phyloP scores from a whole-genome alignment of 2,888 invertebrate species.

The Chrysopilus asiliformis region DNA sequence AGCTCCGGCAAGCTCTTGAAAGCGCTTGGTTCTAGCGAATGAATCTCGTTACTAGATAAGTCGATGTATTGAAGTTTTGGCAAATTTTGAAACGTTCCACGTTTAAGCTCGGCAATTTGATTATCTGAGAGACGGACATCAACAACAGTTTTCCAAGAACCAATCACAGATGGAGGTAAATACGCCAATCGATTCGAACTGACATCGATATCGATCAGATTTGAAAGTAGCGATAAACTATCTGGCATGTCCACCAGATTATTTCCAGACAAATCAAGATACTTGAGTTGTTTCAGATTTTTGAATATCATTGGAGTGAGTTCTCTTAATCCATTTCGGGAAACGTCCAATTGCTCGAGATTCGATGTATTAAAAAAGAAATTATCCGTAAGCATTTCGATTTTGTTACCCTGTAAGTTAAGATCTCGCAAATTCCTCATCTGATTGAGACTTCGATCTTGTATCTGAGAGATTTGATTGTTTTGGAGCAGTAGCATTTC shows the following conservation, averaged over 20 bases:
- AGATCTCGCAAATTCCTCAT: conserved; percentile 52
- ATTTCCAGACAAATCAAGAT: conserved; percentile 66
- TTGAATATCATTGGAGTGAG: conserved; percentile 51
- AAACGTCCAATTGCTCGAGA: conserved; percentile 55
- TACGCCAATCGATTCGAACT: conserved; percentile 62
- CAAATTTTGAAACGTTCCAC: conserved; percentile 58
- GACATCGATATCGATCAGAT: conserved; percentile 58
- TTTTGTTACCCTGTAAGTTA: conserved; percentile 61
- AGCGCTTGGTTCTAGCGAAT: conserved; percentile 57
- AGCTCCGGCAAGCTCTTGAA: conserved; percentile 55
- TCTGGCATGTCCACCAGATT: conserved; percentile 56
- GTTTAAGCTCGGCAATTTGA: conserved; percentile 52
- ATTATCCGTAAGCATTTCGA: conserved; percentile 55
- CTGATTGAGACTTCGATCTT: conserved; percentile 50
- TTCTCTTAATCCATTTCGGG: conserved; percentile 58
- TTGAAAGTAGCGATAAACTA: conserved; percentile 52
- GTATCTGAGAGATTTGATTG: conserved; percentile 55
- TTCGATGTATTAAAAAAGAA: conserved; percentile 51
- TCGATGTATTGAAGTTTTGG: conserved; percentile 58
- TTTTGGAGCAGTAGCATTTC: conserved; percentile 62
- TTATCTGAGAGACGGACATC: conserved; percentile 64
- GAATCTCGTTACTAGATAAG: conserved; percentile 68
- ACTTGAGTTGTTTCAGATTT: conserved; percentile 51
- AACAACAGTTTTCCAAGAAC: conserved; percentile 51
- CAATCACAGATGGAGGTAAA: conserved; percentile 54